These are phyloP conservation scores for Rhinoderma darwinii DNA, from an alignment of 2,113 vertebrate species.

Conservation along the genomic window DNA sequence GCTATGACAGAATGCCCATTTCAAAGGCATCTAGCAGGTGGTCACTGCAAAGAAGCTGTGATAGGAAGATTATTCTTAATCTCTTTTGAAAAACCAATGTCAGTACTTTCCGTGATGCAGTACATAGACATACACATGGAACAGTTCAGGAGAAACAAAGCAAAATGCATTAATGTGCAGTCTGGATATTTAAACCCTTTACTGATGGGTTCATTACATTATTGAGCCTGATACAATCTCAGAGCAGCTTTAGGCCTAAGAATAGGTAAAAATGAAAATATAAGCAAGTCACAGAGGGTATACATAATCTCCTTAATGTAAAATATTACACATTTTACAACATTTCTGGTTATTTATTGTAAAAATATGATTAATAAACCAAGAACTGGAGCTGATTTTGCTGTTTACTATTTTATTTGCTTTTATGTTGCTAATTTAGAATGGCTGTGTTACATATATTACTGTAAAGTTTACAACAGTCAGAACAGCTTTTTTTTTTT, in stretches of 20 bases:
- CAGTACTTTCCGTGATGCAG: slow-evolving; percentile 62
- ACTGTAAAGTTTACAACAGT: no score
- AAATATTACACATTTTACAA: not conserved
- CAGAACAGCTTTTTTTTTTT: no score
- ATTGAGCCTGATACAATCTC: slow-evolving; percentile 10
- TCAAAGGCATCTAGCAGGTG: slow-evolving; percentile 50
- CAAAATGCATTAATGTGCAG: slow-evolving; percentile 49
- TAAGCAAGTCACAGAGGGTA: not conserved
- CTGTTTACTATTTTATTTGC: no score
- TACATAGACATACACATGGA: slow-evolving; percentile 56
- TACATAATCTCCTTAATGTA: not conserved
- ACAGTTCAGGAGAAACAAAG: slow-evolving; percentile 62
- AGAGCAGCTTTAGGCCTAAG: not conserved
- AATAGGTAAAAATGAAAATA: slow-evolving; percentile 4
- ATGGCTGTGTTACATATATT: no score
- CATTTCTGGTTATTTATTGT: not conserved
- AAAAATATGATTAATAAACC: not conserved
- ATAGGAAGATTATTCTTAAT: slow-evolving; percentile 68
- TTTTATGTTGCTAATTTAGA: no score
- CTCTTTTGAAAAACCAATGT: slow-evolving; percentile 71
- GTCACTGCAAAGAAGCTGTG: slow-evolving; percentile 60
- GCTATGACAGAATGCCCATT: slow-evolving; percentile 32
- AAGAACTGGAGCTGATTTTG: no score
- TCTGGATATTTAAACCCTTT: slow-evolving; percentile 54
- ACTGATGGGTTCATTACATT: slow-evolving; percentile 32